Evolutionary conservation across 2,797 vertebrate genomes (phyloP), one percentile per base, ranked within the genome.

Genomic region (Rhinella marina): DNA sequence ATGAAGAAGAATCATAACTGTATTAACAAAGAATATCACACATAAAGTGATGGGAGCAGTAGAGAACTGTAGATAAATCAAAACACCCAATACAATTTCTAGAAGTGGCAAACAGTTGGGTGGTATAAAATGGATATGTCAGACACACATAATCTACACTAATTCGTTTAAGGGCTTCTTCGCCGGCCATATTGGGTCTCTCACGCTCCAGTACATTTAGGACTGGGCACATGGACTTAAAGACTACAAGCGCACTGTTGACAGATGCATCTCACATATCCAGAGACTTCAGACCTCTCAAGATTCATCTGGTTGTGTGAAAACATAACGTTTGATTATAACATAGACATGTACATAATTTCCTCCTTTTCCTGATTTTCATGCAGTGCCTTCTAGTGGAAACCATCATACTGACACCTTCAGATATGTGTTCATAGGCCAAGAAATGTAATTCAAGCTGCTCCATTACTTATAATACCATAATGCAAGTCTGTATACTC

Each of bases 221-320:
- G 77, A 56, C 76, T n/a, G 77, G 19, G n/a, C n/a, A 78, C 52
- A 57, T 29, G 77, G 54, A 79, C 54, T 29, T 29, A 79, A 32
- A 11, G 7, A 29, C 52, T 79, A 59, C 52, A 79, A 79, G 54
- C 77, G 21, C 16, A 57, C 14, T 7, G 27, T 29, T n/a, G 32
- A 25, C n/a, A 78, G 27, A 14, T 50, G 13, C 76, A 54, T 27
- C 25, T 29, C 56, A 12, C 57, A 80, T 10, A 21, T 80, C 78
- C 29, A 32, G 32, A 59, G 16, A n/a, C 16, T 13, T 79, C 5
- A 79, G 56, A 32, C 76, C 19, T 77, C 66, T 12, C 32, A 32
- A 32, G 54, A 59, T 32, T 79, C 25, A 29, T 56, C 25, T 32
- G 54, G 25, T 17, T 59, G 19, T 32, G 25, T 59, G 2, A 2